Base-by-base conservation (phyloP, 2,113 vertebrate genomes). In the Excalfactoria chinensis region DNA sequence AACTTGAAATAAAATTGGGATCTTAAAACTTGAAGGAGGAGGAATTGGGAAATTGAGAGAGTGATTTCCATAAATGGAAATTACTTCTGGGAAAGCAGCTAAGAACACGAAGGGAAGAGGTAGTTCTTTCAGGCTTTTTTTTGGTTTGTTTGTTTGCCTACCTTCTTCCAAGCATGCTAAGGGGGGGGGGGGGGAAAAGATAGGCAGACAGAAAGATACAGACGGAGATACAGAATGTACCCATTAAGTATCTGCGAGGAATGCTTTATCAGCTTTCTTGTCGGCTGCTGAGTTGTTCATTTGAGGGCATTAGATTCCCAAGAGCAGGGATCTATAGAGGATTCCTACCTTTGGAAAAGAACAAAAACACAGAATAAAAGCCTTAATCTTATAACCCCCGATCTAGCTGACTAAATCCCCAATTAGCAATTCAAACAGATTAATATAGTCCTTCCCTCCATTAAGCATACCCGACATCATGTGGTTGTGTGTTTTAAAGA, bases 351-450 rank as follows among this genome's bases (percentile, higher is more conserved):
- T 89, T 94, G 91, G 97, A 94, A 94, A 95, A 95, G 95, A 96
- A 96, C 71, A 93, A 95, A 97, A 94, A 73, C 75, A 74, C 77
- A 71, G 96, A 96, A 96, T 92, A 95, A 95, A 97, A 88, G 90
- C 83, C 95, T 96, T 94, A 96, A 94, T 91, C 96, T 92, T 48
- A 70, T 89, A 88, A 78, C 90, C 37, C 88, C 68, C 91, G 46
- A 83, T 90, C 93, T 90, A 81, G 93, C 89, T 94, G 84, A 55
- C 93, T 85, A 93, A 96, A 92, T 95, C 95, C 93, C 93, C 94
- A 96, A 93, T 90, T 94, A 97, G 94, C 96, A 95, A 94, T 95
- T 96, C 91, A 93, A 96, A 95, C 90, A 93, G 93, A 91, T 91
- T 91, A 83, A 92, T 93, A 92, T 91, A 78, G 84, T 86, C 90